Conservation (phyloP, 2,888 invertebrate genomes). For the Hesperia comma region DNA sequence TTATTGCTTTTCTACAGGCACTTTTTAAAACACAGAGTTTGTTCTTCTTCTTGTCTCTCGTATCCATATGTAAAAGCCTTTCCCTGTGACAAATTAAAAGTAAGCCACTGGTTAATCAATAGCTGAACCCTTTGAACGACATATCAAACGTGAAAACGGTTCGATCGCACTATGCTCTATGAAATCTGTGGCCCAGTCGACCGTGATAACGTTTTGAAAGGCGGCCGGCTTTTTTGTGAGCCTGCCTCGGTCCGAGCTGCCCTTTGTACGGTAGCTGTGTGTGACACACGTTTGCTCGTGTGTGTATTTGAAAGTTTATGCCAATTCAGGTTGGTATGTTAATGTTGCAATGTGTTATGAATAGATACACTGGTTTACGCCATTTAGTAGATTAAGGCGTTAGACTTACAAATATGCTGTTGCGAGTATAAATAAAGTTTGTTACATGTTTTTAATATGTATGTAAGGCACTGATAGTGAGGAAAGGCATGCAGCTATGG, state of each 20-base stretch:
- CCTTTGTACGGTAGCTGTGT: constrained; percentile 16
- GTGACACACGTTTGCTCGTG: neutral
- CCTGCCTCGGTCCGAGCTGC: constrained; percentile 10
- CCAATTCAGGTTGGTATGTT: constrained; percentile 20
- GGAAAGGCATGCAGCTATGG: too few species aligned
- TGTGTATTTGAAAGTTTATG: constrained; percentile 29
- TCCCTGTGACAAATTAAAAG: too few species aligned
- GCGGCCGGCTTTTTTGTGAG: constrained; percentile 25
- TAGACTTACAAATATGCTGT: too few species aligned
- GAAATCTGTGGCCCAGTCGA: constrained; percentile 24
- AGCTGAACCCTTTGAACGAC: too few species aligned
- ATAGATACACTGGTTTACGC: neutral
- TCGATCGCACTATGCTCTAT: constrained; percentile 16
- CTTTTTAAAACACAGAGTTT: too few species aligned
- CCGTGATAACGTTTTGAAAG: constrained; percentile 32
- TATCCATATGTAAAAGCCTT: too few species aligned
- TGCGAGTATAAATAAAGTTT: too few species aligned
- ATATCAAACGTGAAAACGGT: too few species aligned
- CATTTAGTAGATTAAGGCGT: neutral
- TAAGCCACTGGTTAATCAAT: neutral
- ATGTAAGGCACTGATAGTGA: too few species aligned
- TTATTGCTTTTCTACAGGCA: too few species aligned
- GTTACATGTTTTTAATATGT: too few species aligned
- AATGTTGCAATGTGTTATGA: constrained; percentile 24
- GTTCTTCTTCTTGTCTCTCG: too few species aligned